Evolutionary conservation across 2,888 invertebrate species (phyloP).

Genomic region (Tanypteryx hageni): DNA sequence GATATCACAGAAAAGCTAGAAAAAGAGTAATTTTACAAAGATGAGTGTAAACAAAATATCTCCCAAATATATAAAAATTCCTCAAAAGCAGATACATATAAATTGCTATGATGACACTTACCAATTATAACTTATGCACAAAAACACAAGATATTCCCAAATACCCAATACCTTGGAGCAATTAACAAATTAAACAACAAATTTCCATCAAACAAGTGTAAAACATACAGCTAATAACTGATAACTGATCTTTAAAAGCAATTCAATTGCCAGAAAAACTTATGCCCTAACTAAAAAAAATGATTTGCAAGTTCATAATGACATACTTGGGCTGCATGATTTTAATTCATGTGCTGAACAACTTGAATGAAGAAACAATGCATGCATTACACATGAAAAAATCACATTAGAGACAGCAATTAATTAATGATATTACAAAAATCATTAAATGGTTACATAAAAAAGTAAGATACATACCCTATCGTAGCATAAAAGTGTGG

Average conservation of each 20-base stretch:
- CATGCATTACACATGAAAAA: background rate
- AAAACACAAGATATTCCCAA: background rate
- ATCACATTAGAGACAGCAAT: background rate
- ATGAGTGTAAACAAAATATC: slow-evolving; percentile 66
- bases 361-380: background rate
- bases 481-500: slow-evolving; percentile 97
- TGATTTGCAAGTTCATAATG: too few species aligned
- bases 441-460: background rate
- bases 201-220: too few species aligned
- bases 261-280: too few species aligned
- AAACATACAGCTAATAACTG: too few species aligned
- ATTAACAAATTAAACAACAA: too few species aligned
- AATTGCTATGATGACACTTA: background rate
- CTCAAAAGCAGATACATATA: background rate
- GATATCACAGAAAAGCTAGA: slow-evolving; percentile 97
- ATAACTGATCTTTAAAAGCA: too few species aligned
- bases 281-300: too few species aligned
- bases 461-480: slow-evolving; percentile 84
- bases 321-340: too few species aligned
- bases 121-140: background rate
- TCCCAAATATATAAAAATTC: slow-evolving; percentile 53
- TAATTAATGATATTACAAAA: background rate
- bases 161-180: background rate
- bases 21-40: slow-evolving; percentile 69
- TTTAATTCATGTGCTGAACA: too few species aligned